Base-by-base conservation (phyloP, 2,113 vertebrate genomes). In the Colossoma macropomum region DNA sequence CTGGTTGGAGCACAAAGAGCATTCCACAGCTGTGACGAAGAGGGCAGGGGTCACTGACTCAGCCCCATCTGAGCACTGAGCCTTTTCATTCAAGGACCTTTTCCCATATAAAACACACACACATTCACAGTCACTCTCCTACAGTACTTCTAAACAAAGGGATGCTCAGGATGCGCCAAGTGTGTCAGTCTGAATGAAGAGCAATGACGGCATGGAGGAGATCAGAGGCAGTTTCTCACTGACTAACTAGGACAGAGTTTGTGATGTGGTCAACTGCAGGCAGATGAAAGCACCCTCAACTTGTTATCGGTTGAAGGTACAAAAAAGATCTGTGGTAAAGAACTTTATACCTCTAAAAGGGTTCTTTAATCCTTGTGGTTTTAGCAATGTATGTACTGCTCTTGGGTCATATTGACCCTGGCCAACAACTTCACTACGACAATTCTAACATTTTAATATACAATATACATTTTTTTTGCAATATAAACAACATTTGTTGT, bases 11-110 rank as follows among this genome's bases (percentile, higher is more conserved):
- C 87, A 92, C 86, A 91, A 93, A 91, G 81, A 88, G 85, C 89
- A 93, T 94, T 93, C 93, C 89, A 93, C 86, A 76, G 85, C 86
- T 84, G 88, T 92, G 92, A 94, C 82, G 92, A 90, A 92, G 86
- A 79, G 92, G 86, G 77, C 86, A 92, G 80, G 90, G 92, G 89
- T 93, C 90, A 89, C 87, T 30, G 83, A 91, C 85, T 90, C 83
- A 80, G 85, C 79, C 91, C 77, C 76, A 84, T 86, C 89, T 87
- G 90, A 91, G 79, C 87, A 88, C 79, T 78, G 79, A 88, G 86
- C 85, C 84, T 89, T 87, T 90, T 91, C 77, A 93, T 90, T 92
- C 88, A 41, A 79, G 77, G 88, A 84, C 75, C 81, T 88, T 84
- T 62, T 81, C 79, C 88, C 83, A 79, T 92, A 87, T 88, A 77